Base-by-base conservation (phyloP, 2,797 vertebrate species). In the Notoglanidium macrostoma region DNA sequence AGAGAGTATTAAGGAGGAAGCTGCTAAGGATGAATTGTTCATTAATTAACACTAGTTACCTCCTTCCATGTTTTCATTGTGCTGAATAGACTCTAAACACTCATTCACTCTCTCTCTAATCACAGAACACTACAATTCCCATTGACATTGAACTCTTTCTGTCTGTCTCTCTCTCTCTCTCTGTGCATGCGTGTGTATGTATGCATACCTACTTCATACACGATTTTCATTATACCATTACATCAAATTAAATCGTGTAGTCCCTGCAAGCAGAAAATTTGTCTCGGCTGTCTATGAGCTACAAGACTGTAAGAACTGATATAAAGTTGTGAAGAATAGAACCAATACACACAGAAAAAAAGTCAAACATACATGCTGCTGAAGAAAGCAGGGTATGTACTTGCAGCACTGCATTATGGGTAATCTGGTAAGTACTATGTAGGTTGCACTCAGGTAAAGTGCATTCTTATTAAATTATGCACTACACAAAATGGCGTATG, bases 11-110 rank as follows among this genome's bases (percentile, higher is more conserved):
- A 65, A 65, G 46, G 19, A 80, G 84, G 55, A 79, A 46, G n/a
- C 81, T 89, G 87, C 90, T 90, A 91, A 88, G 23, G 61, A 78
- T 85, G 74, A 85, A 91, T 72, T 59, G 68, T 87, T 92, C 73
- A 90, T 89, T 91, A 89, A 90, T 90, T 88, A 88, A 85, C 87
- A 81, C 59, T 12, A 32, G 57, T 90, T 89, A 90, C 61, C 68
- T 88, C 84, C 77, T 70, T 85, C 80, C 63, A 88, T 29, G 78
- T 68, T 87, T 82, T 86, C 85, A 84, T 88, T 74, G 55, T 85
- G 76, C n/a, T 86, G 76, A 87, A 54, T 87, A 55, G 87, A 88
- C 86, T 83, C 79, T 72, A 51, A 88, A 86, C 78, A 59, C 83
- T 77, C 57, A 79, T 80, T 85, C 54, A 61, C 46, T n/a, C 9